These are phyloP conservation scores for Anticlea derivata DNA, from an alignment of 2,888 invertebrate species.

Conservation along the genomic window DNA sequence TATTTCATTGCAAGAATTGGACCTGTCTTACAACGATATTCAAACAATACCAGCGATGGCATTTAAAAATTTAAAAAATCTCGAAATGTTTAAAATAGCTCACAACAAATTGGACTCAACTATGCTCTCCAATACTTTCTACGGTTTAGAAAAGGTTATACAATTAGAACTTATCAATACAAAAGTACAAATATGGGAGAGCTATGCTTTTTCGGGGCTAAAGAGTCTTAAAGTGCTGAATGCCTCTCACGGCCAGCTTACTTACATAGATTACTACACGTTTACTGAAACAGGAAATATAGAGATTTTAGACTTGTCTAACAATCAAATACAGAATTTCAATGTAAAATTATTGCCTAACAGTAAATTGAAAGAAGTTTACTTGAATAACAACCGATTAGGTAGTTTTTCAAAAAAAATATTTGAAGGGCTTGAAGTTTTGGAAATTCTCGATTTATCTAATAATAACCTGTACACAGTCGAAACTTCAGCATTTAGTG, in stretches of 20 bases:
- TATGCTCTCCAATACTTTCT: slow-evolving; percentile 11
- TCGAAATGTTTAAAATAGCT: slow-evolving; percentile 1
- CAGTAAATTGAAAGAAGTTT: slow-evolving; percentile 3
- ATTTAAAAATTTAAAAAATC: slow-evolving; percentile 14
- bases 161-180: slow-evolving; percentile 13
- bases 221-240: slow-evolving; percentile 11
- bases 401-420: neutral
- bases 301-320: slow-evolving; percentile 13
- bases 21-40: slow-evolving; percentile 17
- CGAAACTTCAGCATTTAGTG: slow-evolving; percentile 11
- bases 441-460: slow-evolving; percentile 11
- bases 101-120: slow-evolving; percentile 5
- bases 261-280: slow-evolving; percentile 10
- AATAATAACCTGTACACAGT: slow-evolving; percentile 5
- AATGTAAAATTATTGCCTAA: slow-evolving; percentile 7
- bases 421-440: slow-evolving; percentile 1
- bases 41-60: slow-evolving; percentile 4
- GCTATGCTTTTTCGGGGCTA: slow-evolving; percentile 8
- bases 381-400: slow-evolving; percentile 19
- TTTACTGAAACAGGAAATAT: slow-evolving; percentile 10
- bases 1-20: slow-evolving; percentile 9
- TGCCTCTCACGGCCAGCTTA: slow-evolving; percentile 13
- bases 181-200: slow-evolving; percentile 5
- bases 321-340: slow-evolving; percentile 10
- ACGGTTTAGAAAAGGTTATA: slow-evolving; percentile 18